These are phyloP conservation scores for Astur gentilis DNA, from an alignment of 2,113 vertebrate species.

Conservation along the genomic window DNA sequence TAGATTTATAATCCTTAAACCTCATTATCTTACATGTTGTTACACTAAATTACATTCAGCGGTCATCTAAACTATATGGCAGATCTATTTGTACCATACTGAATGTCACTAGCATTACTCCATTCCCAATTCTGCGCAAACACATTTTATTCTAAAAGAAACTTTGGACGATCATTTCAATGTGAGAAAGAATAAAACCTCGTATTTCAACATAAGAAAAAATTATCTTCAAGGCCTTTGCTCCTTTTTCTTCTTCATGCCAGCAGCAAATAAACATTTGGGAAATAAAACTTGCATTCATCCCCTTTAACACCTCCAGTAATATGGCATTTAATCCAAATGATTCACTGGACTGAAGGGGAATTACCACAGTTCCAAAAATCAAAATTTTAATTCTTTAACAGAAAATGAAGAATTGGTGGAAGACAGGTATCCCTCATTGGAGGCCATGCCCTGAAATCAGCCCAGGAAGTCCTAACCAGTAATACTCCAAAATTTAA, in stretches of 20 bases:
- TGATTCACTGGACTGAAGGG: not conserved
- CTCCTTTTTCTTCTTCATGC: not conserved
- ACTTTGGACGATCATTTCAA: not conserved
- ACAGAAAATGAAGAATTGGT: not conserved
- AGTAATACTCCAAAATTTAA: not conserved
- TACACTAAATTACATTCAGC: not conserved
- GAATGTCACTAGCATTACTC: not conserved
- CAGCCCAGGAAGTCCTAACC: not conserved
- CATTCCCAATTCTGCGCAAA: not conserved
- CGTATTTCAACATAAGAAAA: not conserved
- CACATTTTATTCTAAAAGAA: not conserved
- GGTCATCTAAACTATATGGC: not conserved
- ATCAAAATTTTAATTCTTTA: not conserved
- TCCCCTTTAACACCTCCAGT: not conserved
- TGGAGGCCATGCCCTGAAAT: not conserved
- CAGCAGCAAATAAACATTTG: not conserved
- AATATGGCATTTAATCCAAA: not conserved
- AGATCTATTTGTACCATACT: not conserved
- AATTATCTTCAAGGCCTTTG: not conserved
- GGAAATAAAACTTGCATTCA: not conserved
- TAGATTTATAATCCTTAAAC: slow-evolving; percentile 3
- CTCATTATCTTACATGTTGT: not conserved
- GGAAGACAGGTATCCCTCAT: not conserved
- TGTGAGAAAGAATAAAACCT: not conserved
- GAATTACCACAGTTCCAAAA: not conserved